Evolutionary conservation across 2,113 vertebrate species (phyloP), one percentile per base, ranked within the genome.

Genomic region (Haemorhous mexicanus): DNA sequence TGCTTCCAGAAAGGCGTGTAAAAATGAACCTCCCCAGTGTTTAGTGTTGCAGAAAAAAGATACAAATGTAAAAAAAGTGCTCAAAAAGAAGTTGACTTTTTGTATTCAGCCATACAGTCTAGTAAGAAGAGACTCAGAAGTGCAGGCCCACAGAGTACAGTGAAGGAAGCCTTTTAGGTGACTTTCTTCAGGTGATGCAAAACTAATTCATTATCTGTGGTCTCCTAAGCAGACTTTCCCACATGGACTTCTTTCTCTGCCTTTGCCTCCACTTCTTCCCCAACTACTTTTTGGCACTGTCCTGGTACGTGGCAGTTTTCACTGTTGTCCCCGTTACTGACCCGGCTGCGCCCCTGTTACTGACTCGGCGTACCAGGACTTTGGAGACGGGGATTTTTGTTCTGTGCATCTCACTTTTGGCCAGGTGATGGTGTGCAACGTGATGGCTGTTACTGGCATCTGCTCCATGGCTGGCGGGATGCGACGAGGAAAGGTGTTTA

Each of bases 311-410:
- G 43, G 97, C 87, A 87, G 97, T 83, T 97, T 97, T 97, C 84
- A 97, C 86, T 13, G 97, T 96, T 66, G 98, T 97, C 84, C 98
- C 98, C 66, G 55, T 56, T 56, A 56, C 55, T 56, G 55, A n/a
- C 55, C 55, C 55, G 13, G 97, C 96, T 96, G 98, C 94, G 53
- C 97, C 98, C 95, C 99, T 98, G 95, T 96, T 99, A 95, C 98
- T 98, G 89, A 97, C 98, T 91, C 98, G 98, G 35, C 99, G 99
- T 62, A 99, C 98, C 39, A 99, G 98, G 56, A 99, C 99, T 97
- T 99, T 99, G 81, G 99, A 99, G 78, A 99, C 98, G 0, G 99
- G 99, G 91, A 99, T 99, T 98, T 99, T 99, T 82, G 99, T 99
- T 98, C 99, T 99, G 92, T 98, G 97, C 52, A 98, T 94, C 86